Evolutionary conservation across 2,888 invertebrate species (phyloP).

Genomic region (Crematogaster levior): DNA sequence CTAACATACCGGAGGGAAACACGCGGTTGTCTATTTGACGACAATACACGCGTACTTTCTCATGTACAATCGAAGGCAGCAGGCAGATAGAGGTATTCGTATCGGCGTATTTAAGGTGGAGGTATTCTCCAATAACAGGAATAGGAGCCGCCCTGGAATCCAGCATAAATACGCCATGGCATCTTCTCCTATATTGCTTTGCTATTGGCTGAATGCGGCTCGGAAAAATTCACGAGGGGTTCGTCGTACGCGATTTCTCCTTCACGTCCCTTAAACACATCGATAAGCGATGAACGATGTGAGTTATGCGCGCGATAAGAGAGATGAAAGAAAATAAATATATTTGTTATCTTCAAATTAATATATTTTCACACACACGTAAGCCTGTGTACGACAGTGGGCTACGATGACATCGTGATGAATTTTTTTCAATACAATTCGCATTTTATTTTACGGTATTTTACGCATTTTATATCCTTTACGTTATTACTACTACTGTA

Average conservation of each 20-base stretch:
- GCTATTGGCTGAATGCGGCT: slow-evolving; percentile 72
- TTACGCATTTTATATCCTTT: not conserved
- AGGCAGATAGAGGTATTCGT: slow-evolving; percentile 49
- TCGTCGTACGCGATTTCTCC: slow-evolving; percentile 53
- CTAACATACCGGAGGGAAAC: slow-evolving; percentile 28
- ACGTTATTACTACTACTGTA: not conserved
- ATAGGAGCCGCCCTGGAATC: slow-evolving; percentile 78
- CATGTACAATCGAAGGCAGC: slow-evolving; percentile 46
- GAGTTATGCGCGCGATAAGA: slow-evolving; percentile 6
- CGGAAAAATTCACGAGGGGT: slow-evolving; percentile 70
- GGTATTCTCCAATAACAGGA: slow-evolving; percentile 78
- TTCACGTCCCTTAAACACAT: not conserved
- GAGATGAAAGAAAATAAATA: not conserved
- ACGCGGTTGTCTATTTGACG: slow-evolving; percentile 30
- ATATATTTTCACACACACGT: not conserved
- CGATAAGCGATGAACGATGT: not conserved
- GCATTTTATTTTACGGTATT: no score
- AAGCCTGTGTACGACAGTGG: no score
- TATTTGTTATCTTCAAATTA: not conserved
- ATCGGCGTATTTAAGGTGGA: slow-evolving; percentile 69
- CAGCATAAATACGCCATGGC: slow-evolving; percentile 79
- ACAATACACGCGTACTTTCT: slow-evolving; percentile 25
- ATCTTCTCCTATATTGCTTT: slow-evolving; percentile 79
- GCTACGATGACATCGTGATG: not conserved
- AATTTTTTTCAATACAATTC: not conserved